Evolutionary conservation across 2,797 vertebrate species (phyloP), one percentile per base, ranked within the genome.

Genomic region (Coranthus polyacanthus): DNA sequence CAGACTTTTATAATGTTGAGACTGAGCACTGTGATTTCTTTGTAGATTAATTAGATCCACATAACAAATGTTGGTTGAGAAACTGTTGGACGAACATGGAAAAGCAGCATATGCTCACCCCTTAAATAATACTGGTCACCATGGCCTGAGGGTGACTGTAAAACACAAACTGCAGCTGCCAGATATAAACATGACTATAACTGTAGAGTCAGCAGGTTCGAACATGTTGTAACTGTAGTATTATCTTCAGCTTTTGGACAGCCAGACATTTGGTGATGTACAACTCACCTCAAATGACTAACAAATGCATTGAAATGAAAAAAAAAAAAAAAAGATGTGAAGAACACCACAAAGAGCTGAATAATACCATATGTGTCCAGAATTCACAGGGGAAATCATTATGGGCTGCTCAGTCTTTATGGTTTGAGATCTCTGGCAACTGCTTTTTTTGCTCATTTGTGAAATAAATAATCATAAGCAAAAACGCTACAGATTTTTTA

Each of bases 91-190:
- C n/a, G 58, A 43, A 50, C 22, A 58, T 51, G 12, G 18, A 44
- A 15, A 51, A 57, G 17, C 26, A 29, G 18, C 37, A 24, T 41
- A 10, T 71, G 22, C 15, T 43, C 17, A n/a, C n/a, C n/a, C n/a
- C n/a, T n/a, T n/a, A n/a, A n/a, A n/a, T n/a, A n/a, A n/a, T 34
- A 44, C 53, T 54, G 57, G 39, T 59, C 41, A 49, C 22, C 16
- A 13, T 39, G 65, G 68, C 75, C 76, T 12, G 22, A 53, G 18
- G 59, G 64, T 37, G 49, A 37, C 3, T 52, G 26, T 79, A 82
- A 82, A 87, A 87, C 18, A 52, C 46, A 65, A 64, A 59, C 45
- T 42, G 72, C 81, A 88, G 87, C 83, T 85, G 81, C 26, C 36
- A 56, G 52, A 66, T 60, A 62, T 74, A 82, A 86, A 81, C 77